Conservation (phyloP, 1,140 invertebrate genomes). For the Rhyzopertha dominica region DNA sequence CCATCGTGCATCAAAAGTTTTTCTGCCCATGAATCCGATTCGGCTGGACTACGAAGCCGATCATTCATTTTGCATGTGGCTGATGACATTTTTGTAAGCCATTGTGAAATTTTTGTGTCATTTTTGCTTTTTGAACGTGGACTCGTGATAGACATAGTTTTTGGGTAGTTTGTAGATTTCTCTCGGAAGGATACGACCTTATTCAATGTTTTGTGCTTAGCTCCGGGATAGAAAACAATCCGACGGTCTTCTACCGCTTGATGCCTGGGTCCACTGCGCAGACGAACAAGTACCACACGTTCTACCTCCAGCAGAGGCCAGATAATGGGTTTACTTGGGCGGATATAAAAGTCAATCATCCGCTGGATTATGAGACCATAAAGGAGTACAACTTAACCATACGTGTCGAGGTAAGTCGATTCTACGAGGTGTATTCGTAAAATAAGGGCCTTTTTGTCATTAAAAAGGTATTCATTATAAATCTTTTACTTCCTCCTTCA, state of each 20-base stretch:
- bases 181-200: neutral
- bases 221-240: slow-evolving; percentile 93
- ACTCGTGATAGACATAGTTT: slow-evolving; percentile 25
- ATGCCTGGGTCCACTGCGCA: slow-evolving; percentile 93
- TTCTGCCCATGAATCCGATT: no score
- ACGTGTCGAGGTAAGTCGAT: slow-evolving; percentile 78
- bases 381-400: slow-evolving; percentile 95
- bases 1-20: no score
- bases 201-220: slow-evolving; percentile 52
- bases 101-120: slow-evolving; percentile 32
- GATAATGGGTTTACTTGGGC: slow-evolving; percentile 90
- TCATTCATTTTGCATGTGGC: slow-evolving; percentile 40
- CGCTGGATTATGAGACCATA: slow-evolving; percentile 89
- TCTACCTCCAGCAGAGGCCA: slow-evolving; percentile 87
- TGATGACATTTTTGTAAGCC: slow-evolving; percentile 45
- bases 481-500: no score
- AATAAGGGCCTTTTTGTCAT: no score
- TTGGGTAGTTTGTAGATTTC: slow-evolving; percentile 3
- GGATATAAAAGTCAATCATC: slow-evolving; percentile 94
- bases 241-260: slow-evolving; percentile 88
- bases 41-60: no score
- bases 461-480: no score
- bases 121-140: slow-evolving; percentile 38
- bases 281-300: slow-evolving; percentile 92
- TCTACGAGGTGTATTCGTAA: no score